Evolutionary conservation across 2,888 invertebrate species (phyloP).

Genomic region (Drosophila testacea): DNA sequence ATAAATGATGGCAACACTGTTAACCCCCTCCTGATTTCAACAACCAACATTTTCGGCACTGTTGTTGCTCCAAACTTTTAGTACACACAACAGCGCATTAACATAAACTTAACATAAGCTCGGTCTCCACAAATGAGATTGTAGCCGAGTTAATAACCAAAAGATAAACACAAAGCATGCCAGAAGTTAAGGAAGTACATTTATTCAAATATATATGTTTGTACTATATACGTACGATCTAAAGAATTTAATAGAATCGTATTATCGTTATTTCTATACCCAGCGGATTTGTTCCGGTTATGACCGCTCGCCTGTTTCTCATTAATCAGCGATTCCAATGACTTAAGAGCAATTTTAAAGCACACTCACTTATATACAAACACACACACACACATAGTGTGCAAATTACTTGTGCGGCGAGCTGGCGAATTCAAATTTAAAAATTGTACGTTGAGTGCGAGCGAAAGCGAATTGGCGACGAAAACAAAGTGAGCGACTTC

Average conservation of each 20-base stretch:
- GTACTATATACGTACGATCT: background rate
- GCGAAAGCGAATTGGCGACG: constrained; percentile 45
- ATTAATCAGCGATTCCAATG: constrained; percentile 59
- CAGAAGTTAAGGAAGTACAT: constrained; percentile 16
- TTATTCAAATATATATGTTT: background rate
- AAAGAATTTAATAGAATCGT: constrained; percentile 26
- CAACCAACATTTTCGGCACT: constrained; percentile 33
- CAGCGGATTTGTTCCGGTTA: constrained; percentile 54
- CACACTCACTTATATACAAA: constrained; percentile 59
- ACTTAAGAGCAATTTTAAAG: constrained; percentile 46
- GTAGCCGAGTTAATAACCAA: constrained; percentile 69
- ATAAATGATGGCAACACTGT: background rate
- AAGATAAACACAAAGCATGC: constrained; percentile 15
- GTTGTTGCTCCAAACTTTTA: constrained; percentile 41
- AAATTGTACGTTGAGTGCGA: constrained; percentile 58
- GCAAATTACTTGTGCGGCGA: constrained; percentile 18
- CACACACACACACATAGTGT: background rate
- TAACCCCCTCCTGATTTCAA: background rate
- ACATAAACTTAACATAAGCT: constrained; percentile 39
- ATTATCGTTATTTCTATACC: constrained; percentile 26
- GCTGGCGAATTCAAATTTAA: constrained; percentile 55
- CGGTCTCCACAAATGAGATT: constrained; percentile 42
- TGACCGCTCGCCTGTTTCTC: constrained; percentile 11
- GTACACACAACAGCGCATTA: constrained; percentile 40
- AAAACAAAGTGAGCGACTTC: constrained; percentile 39